A percentile compares a stretch with the other conserved stretches of the same genome.
Conservation (phyloP, 2,113 vertebrate species). For the Sprattus sprattus region DNA sequence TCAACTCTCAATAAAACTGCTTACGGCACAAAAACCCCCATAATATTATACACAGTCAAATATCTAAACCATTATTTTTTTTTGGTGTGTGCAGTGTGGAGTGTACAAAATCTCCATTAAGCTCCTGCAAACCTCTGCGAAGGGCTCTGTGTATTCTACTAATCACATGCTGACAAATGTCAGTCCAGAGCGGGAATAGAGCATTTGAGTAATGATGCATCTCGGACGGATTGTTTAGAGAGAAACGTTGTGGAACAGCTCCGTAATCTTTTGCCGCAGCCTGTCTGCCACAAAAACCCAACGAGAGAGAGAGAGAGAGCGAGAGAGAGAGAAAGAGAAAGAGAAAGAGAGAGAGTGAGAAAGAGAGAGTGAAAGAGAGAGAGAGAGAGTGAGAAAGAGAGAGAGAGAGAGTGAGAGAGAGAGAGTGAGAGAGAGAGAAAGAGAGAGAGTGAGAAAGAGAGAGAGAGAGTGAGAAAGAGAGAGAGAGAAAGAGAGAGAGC, state of each 20-base stretch:
- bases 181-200: slow-evolving; percentile 39
- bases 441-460: slow-evolving; percentile 41
- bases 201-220: slow-evolving; percentile 41
- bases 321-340: neutral
- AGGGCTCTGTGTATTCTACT: slow-evolving; percentile 35
- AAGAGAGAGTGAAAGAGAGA: slow-evolving; percentile 26
- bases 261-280: slow-evolving; percentile 65
- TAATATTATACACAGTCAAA: neutral
- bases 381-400: slow-evolving; percentile 7
- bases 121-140: slow-evolving; percentile 17
- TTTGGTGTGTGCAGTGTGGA: neutral
- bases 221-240: slow-evolving; percentile 55
- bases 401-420: neutral
- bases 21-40: neutral
- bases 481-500: neutral
- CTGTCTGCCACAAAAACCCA: slow-evolving; percentile 60
- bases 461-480: neutral
- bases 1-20: neutral
- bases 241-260: slow-evolving; percentile 58
- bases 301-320: slow-evolving; percentile 50
- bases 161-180: slow-evolving; percentile 31
- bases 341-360: neutral
- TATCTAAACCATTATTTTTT: neutral
- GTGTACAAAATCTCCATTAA: slow-evolving; percentile 20
- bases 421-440: slow-evolving; percentile 33